Evolutionary conservation across 2,888 invertebrate genomes (phyloP), one percentile per base, ranked within the genome.

Genomic region (Ferdinandea cuprea): DNA sequence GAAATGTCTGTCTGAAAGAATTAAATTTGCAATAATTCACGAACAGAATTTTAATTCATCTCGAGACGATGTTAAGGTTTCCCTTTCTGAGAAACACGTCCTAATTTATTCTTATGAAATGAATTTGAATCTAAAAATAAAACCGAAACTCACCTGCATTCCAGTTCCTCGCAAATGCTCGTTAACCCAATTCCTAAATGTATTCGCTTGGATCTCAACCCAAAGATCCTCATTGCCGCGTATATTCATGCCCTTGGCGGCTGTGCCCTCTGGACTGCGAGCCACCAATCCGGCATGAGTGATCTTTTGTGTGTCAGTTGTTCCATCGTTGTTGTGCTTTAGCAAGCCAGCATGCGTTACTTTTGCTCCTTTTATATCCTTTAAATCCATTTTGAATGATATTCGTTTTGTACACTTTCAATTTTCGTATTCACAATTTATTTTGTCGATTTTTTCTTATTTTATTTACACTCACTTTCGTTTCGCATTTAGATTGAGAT

Each of bases 111-210:
- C 25, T 5, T 25, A 25, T 25, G 5, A 25, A 25, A 3, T 5
- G 5, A 25, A 25, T 3, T 25, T 5, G 2, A 25, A 25, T 5
- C 25, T 3, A 25, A 2, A 25, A 3, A 3, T 25, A 25, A 25
- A 25, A 25, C 2, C 3, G 5, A 2, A 32, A 88, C 89, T 91
- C 90, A 93, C 94, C 93, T 93, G 93, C 90, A 94, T 93, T 86
- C 93, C 93, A 85, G 93, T 92, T 54, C 95, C 95, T 84, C 94
- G 93, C 85, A 97, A 91, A 87, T 96, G 96, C 90, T 99, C 98
- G 91, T 99, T 99, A 88, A 98, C 97, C 99, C 99, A 99, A 91
- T 99, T 99, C 87, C 96, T 94, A 90, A 99, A 99, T 40, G 99
- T 99, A 91, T 97, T 96, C 52, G 98, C 96, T 91, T 98, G 98